Percentiles rank a stretch among this genome's conserved stretches.
Evolutionary conservation across 2,888 invertebrate genomes (phyloP).

Genomic region (Drosophila bunnanda): DNA sequence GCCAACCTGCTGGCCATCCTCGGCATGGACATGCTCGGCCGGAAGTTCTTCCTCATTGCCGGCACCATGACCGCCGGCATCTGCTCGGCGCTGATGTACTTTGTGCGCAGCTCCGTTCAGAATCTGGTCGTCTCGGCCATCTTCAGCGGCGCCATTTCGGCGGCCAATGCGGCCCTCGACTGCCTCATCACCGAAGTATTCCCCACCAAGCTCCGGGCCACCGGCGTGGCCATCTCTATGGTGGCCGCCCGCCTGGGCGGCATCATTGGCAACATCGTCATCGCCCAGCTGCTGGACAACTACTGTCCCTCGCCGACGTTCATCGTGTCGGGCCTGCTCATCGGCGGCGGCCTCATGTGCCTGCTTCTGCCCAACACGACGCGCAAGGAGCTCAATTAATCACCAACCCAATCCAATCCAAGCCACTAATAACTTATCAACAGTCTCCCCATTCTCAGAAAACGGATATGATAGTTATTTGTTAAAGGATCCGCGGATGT

Average conservation of each 20-base stretch:
- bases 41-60: slow-evolving; percentile 91
- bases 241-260: slow-evolving; percentile 95
- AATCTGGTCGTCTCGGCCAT: slow-evolving; percentile 93
- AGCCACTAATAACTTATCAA: background rate
- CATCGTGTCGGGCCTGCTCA: slow-evolving; percentile 93
- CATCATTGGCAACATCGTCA: slow-evolving; percentile 90
- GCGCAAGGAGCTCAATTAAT: slow-evolving; percentile 87
- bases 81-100: slow-evolving; percentile 93
- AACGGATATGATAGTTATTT: background rate
- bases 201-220: slow-evolving; percentile 95
- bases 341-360: slow-evolving; percentile 94
- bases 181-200: slow-evolving; percentile 97
- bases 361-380: slow-evolving; percentile 96
- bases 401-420: background rate
- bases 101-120: slow-evolving; percentile 92
- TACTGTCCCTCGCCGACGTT: slow-evolving; percentile 97
- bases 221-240: slow-evolving; percentile 95
- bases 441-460: background rate
- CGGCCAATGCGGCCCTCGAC: slow-evolving; percentile 95
- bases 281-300: slow-evolving; percentile 93
- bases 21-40: slow-evolving; percentile 93
- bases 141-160: slow-evolving; percentile 94
- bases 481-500: background rate
- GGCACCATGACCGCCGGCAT: slow-evolving; percentile 93
- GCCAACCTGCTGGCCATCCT: slow-evolving; percentile 93